phyloP scores from a whole-genome alignment of 2,113 vertebrate species.

The Cranoglanis bouderius region DNA sequence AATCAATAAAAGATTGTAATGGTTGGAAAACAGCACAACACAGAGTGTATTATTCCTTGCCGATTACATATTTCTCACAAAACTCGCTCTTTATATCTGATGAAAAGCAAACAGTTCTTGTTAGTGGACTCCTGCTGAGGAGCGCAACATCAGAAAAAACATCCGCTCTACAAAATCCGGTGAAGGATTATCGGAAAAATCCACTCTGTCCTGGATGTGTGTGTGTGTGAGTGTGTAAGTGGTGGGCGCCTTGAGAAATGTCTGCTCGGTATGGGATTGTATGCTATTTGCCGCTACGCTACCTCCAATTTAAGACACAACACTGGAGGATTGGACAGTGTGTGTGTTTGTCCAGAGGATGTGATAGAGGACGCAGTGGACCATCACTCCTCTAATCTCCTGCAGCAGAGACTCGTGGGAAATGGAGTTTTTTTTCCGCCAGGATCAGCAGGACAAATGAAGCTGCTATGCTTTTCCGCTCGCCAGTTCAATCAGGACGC shows the following conservation, averaged over 20 bases:
- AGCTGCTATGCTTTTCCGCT: not conserved
- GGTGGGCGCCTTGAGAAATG: slow-evolving; percentile 2
- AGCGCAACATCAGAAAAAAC: not conserved
- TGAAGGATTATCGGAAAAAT: slow-evolving; percentile 21
- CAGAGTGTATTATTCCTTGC: not conserved
- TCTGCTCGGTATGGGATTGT: slow-evolving; percentile 12
- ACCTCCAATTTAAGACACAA: slow-evolving; percentile 47
- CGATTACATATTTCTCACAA: not conserved
- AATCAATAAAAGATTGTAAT: not conserved
- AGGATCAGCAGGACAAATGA: slow-evolving; percentile 24
- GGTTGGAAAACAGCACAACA: not conserved
- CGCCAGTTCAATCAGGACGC: not conserved
- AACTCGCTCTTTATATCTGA: not conserved
- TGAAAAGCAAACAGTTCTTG: not conserved
- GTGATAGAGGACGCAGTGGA: slow-evolving; percentile 32
- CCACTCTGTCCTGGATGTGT: not conserved
- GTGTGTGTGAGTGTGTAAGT: slow-evolving; percentile 15
- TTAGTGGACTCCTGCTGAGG: not conserved
- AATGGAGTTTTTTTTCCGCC: slow-evolving; percentile 24
- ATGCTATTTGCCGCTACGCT: slow-evolving; percentile 39
- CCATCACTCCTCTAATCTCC: slow-evolving; percentile 35
- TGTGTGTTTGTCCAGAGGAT: slow-evolving; percentile 31
- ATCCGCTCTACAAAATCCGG: not conserved
- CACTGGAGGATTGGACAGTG: slow-evolving; percentile 39
- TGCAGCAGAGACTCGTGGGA: slow-evolving; percentile 38